phyloP scores from a whole-genome alignment of 2,888 invertebrate genomes.

The Pollenia griseotomentosa region DNA sequence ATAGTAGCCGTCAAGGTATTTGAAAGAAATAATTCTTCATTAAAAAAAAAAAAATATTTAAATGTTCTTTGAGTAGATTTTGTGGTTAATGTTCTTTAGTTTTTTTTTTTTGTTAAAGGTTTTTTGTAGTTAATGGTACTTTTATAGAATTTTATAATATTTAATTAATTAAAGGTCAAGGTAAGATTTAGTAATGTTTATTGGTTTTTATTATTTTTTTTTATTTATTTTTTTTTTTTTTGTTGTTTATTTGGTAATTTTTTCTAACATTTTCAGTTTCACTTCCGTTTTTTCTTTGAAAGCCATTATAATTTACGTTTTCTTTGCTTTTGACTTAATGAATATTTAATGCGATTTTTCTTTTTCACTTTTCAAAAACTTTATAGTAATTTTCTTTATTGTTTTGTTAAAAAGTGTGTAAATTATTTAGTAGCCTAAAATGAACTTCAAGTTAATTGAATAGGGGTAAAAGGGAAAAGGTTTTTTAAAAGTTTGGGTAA shows the following conservation, averaged over 20 bases:
- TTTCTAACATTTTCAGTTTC: not conserved
- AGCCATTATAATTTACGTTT: conserved; percentile 42
- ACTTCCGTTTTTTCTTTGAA: not conserved
- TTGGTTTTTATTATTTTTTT: conserved; percentile 27
- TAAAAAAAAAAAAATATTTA: conserved; percentile 23
- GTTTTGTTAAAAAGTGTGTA: conserved; percentile 55
- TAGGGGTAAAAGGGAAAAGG: not conserved
- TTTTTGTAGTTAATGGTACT: conserved; percentile 33
- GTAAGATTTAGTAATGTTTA: conserved; percentile 47
- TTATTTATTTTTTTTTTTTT: not conserved
- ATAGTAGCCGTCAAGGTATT: conserved; percentile 98
- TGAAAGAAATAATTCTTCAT: conserved; percentile 35
- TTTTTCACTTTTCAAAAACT: conserved; percentile 24
- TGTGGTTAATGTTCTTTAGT: conserved; percentile 44
- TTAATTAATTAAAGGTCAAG: conserved; percentile 39
- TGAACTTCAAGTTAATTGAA: conserved; percentile 21
- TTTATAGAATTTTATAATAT: not conserved
- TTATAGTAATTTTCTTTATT: conserved; percentile 60
- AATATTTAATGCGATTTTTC: conserved; percentile 60
- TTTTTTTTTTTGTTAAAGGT: conserved; percentile 36
- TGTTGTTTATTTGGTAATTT: not conserved
- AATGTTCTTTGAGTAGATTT: conserved; percentile 31
- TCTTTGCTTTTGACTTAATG: conserved; percentile 39
- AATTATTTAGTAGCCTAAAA: conserved; percentile 49
- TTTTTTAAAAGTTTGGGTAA: not conserved